These are phyloP conservation scores for Cyaniris semiargus DNA, from an alignment of 2,888 invertebrate species.

Conservation along the genomic window DNA sequence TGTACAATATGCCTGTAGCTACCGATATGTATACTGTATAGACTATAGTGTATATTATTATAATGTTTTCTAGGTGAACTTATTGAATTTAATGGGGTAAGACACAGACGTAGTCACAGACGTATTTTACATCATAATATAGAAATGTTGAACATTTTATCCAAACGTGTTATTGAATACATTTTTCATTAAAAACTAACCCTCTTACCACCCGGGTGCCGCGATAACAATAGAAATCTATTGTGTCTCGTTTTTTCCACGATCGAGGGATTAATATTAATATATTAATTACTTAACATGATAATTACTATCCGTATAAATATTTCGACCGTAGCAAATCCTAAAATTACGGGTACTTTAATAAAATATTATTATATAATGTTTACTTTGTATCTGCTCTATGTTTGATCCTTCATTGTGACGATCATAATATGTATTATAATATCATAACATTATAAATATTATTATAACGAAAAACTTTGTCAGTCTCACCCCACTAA, in stretches of 20 bases:
- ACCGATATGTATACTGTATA: not conserved
- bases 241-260: too few species aligned
- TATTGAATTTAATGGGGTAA: constrained; percentile 14
- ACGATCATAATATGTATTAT: not conserved
- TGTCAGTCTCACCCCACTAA: constrained; percentile 8
- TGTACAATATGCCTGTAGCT: constrained; percentile 8
- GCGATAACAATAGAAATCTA: too few species aligned
- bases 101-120: not conserved
- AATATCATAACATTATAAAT: too few species aligned
- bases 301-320: not conserved
- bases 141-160: not conserved
- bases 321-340: not conserved
- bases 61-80: not conserved
- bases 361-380: not conserved
- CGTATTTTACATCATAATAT: not conserved
- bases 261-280: too few species aligned
- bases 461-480: too few species aligned
- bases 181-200: not conserved
- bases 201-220: too few species aligned
- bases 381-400: not conserved
- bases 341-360: not conserved
- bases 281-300: not conserved
- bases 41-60: not conserved
- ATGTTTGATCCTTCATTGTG: not conserved
- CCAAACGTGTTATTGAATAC: not conserved